These are phyloP conservation scores for Cirrhinus mrigala DNA, from an alignment of 2,797 vertebrate genomes.

Conservation along the genomic window DNA sequence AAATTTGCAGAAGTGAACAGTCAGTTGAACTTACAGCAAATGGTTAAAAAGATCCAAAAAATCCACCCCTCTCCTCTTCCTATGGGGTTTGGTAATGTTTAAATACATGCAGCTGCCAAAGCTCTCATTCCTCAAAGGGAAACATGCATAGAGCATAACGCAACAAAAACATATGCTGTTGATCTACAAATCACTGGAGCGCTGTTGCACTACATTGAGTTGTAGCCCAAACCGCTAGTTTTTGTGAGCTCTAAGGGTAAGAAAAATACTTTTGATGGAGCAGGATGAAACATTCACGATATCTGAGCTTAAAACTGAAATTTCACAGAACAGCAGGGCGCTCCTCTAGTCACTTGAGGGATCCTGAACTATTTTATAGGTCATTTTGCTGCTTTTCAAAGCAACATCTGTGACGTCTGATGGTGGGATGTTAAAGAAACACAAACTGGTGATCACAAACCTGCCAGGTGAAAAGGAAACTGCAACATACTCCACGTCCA, in stretches of 20 bases:
- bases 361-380: neutral
- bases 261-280: constrained; percentile 22
- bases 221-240: neutral
- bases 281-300: constrained; percentile 30
- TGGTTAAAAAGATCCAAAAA: neutral
- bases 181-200: constrained; percentile 11
- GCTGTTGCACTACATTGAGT: constrained; percentile 3
- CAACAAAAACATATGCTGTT: constrained; percentile 38
- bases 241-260: constrained; percentile 14
- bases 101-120: constrained; percentile 11
- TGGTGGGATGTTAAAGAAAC: neutral
- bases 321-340: neutral
- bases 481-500: constrained; percentile 99
- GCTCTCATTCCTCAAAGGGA: constrained; percentile 7
- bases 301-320: neutral
- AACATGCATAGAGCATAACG: neutral
- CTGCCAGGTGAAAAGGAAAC: constrained; percentile 92
- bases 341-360: neutral
- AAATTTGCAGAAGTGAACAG: neutral
- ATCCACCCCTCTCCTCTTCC: neutral
- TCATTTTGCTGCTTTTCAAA: constrained; percentile 2
- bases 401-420: neutral
- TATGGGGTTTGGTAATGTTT: constrained; percentile 9
- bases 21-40: neutral
- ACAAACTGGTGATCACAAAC: constrained; percentile 67